These are phyloP conservation scores for Amiota mariae DNA, from an alignment of 2,888 invertebrate genomes.

Conservation along the genomic window DNA sequence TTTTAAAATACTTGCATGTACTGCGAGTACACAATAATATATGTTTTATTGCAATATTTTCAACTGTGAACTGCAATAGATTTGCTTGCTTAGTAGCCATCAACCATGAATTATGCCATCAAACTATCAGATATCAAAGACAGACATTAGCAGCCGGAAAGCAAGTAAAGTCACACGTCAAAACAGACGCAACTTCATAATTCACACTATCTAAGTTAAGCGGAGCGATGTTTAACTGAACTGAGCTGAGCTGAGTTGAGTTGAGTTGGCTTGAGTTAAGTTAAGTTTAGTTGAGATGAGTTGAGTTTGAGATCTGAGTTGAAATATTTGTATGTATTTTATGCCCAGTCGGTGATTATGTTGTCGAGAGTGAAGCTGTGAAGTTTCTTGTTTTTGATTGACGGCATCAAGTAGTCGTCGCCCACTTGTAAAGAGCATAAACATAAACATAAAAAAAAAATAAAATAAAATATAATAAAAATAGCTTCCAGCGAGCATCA, in stretches of 20 bases:
- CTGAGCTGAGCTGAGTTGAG: too few relatives aligned
- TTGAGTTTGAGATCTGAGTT: neutral
- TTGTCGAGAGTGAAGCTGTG: slow-evolving; percentile 26
- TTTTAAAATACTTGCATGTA: too few relatives aligned
- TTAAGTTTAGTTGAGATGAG: neutral
- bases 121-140: slow-evolving; percentile 15
- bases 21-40: too few relatives aligned
- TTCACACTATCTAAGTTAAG: slow-evolving; percentile 16
- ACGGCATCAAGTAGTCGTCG: slow-evolving; percentile 18
- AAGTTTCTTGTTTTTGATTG: slow-evolving; percentile 21
- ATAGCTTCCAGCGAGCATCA: slow-evolving; percentile 4
- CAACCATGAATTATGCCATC: slow-evolving; percentile 27
- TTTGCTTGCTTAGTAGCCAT: too few relatives aligned
- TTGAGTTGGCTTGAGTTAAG: neutral
- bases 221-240: too few relatives aligned
- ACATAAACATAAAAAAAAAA: too few relatives aligned
- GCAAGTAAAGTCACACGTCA: neutral
- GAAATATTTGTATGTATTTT: neutral
- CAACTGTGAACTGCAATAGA: slow-evolving; percentile 1
- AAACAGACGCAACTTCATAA: slow-evolving; percentile 19
- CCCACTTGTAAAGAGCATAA: slow-evolving; percentile 13
- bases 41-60: neutral
- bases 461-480: neutral
- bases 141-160: neutral
- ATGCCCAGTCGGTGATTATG: slow-evolving; percentile 22